Percentiles rank a stretch among this genome's conserved stretches.
These are phyloP conservation scores for Aurelia sp. DNA, from an alignment of 30 jellyfish, hydroid and myxozoan genomes.

Conservation along the genomic window DNA sequence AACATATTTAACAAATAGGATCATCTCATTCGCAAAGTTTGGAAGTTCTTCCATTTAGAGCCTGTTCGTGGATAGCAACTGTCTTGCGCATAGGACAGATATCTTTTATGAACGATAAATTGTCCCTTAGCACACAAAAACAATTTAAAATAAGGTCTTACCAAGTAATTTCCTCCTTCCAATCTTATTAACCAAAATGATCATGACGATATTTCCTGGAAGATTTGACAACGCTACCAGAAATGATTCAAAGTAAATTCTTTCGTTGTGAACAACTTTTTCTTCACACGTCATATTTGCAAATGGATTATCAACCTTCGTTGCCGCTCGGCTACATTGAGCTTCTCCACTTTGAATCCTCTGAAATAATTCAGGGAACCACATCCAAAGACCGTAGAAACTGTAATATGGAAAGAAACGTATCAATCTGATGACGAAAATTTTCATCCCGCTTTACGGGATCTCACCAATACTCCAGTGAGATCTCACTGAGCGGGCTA, in stretches of 20 bases:
- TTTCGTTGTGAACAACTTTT: constrained; percentile 63
- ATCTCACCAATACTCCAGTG: too few relatives aligned
- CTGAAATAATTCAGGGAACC: constrained; percentile 97
- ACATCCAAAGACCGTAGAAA: constrained; percentile 98
- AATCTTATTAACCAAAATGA: constrained; percentile 67
- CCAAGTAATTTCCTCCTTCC: constrained; percentile 92
- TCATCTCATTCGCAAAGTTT: too few relatives aligned
- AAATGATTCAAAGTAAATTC: constrained; percentile 82
- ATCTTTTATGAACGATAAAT: too few relatives aligned
- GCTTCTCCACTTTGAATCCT: constrained; percentile 90
- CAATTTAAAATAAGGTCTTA: constrained; percentile 1
- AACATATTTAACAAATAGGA: too few relatives aligned
- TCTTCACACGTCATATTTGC: constrained; percentile 85
- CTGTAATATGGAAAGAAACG: constrained; percentile 23
- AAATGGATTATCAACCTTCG: constrained; percentile 31
- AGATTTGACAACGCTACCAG: constrained; percentile 93
- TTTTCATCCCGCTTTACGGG: too few relatives aligned
- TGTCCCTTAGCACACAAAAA: too few relatives aligned
- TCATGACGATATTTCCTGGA: constrained; percentile 94
- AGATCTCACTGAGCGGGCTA: too few relatives aligned
- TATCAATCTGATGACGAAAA: background rate
- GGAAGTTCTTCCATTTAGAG: too few relatives aligned
- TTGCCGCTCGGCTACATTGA: constrained; percentile 83
- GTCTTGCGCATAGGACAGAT: too few relatives aligned
- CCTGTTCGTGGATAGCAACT: too few relatives aligned